Base-by-base conservation (phyloP, 2,797 vertebrate species). In the Phyllotis vaccarum region DNA sequence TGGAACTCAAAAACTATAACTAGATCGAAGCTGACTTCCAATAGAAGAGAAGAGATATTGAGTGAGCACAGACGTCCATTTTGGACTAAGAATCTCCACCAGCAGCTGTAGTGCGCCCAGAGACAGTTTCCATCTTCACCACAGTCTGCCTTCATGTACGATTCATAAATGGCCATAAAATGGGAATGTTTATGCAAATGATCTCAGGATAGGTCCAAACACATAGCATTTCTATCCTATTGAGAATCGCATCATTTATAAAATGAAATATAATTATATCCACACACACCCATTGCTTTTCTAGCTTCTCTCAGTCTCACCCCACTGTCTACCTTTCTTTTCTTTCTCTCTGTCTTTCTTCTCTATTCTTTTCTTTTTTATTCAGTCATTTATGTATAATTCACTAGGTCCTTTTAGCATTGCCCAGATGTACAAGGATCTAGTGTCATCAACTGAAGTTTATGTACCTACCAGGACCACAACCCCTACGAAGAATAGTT, bases 11-110 rank as follows among this genome's bases (percentile, higher is more conserved):
- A 43, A 62, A 3, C 34, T n/a, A 31, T 9, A 66, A 60, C 5
- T 40, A 21, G 9, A 17, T 24, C 62, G 81, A 12, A 72, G 31
- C 8, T 58, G 92, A 68, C 22, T 19, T 90, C 34, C 16, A 74
- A 31, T 0, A 64, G 43, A 88, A 76, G 13, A 62, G 1, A 21
- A 66, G 6, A 3, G 24, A 16, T 34, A 31, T 0, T 3, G 27
- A 75, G 13, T 40, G 21, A 7, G 27, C 13, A 46, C 0, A 13
- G 11, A 16, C 0, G 43, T 31, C 49, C 14, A 29, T 75, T 75
- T 10, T 49, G 14, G 6, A 22, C 66, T 27, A 6, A 91, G 54
- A 19, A 2, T 6, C 22, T 4, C 22, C 54, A 13, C 2, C 5
- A 27, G 5, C 43, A 3, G 3, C 78, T 75, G 1, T 29, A 56